These are phyloP conservation scores for Formica selysi DNA, from an alignment of 1,140 invertebrate genomes.

Conservation along the genomic window DNA sequence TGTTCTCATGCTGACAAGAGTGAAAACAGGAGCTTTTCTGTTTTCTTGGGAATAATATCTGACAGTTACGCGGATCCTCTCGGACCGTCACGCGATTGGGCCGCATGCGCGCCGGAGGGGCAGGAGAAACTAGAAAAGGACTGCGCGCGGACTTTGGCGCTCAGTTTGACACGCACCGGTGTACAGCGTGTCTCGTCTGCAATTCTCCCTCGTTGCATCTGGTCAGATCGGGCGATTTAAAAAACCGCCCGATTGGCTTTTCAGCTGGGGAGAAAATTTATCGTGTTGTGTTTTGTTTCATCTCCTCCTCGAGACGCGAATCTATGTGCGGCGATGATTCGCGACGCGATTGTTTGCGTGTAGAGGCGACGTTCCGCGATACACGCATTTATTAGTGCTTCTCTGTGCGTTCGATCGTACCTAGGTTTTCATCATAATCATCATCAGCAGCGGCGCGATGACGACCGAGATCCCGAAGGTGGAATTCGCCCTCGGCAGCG, in stretches of 20 bases:
- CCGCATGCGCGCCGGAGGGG: slow-evolving; percentile 38
- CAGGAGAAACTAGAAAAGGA: slow-evolving; percentile 58
- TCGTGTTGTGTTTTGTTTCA: slow-evolving; percentile 20
- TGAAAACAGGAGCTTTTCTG: slow-evolving; percentile 4
- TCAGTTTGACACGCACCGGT: slow-evolving; percentile 79
- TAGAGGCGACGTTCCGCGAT: neutral
- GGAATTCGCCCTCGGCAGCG: slow-evolving; percentile 84
- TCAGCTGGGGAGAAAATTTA: neutral
- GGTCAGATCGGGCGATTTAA: slow-evolving; percentile 20
- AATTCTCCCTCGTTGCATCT: neutral
- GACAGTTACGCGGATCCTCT: neutral
- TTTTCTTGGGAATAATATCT: neutral
- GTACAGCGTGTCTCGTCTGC: slow-evolving; percentile 27
- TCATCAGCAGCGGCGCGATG: slow-evolving; percentile 7
- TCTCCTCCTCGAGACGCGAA: neutral
- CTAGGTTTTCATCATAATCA: neutral
- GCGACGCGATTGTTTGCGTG: neutral
- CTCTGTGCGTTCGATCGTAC: neutral
- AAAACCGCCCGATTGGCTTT: neutral
- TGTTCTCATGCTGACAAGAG: slow-evolving; percentile 6
- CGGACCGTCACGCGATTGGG: slow-evolving; percentile 11
- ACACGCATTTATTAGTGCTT: slow-evolving; percentile 3
- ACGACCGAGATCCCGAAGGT: slow-evolving; percentile 78
- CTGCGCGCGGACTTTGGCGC: slow-evolving; percentile 52
- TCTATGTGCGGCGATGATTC: slow-evolving; percentile 14